These are phyloP conservation scores for Pelodiscus sinensis DNA, from an alignment of 2,113 vertebrate species.

Conservation along the genomic window DNA sequence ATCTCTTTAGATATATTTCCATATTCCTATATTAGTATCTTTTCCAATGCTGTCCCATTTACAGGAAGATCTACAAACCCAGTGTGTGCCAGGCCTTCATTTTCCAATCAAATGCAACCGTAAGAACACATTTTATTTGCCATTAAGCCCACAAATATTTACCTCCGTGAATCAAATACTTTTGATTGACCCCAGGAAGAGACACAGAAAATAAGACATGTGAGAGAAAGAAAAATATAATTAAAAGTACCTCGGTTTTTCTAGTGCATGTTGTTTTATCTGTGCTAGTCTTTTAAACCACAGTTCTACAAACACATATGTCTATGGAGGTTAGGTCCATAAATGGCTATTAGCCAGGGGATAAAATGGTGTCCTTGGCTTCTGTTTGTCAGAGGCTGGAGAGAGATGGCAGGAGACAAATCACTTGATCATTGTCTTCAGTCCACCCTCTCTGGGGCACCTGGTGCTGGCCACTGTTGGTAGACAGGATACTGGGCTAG, in stretches of 20 bases:
- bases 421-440: too few species aligned
- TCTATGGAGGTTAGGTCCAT: too few species aligned
- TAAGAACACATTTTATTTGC: background rate
- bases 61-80: background rate
- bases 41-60: background rate
- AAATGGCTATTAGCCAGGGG: too few species aligned
- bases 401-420: too few species aligned
- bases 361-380: too few species aligned
- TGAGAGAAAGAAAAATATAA: background rate
- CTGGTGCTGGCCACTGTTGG: too few species aligned
- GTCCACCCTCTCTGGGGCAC: too few species aligned
- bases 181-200: background rate
- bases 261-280: background rate
- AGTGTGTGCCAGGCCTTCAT: background rate
- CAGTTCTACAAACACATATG: background rate
- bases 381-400: too few species aligned
- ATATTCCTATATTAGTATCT: background rate
- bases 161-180: accelerated
- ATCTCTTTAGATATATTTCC: background rate
- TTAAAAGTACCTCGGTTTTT: background rate
- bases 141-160: accelerated
- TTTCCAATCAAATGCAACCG: background rate
- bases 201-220: background rate
- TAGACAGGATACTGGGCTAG: too few species aligned
- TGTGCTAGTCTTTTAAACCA: background rate